Evolutionary conservation across 2,888 invertebrate genomes (phyloP).

Genomic region (Girardia tigrina): DNA sequence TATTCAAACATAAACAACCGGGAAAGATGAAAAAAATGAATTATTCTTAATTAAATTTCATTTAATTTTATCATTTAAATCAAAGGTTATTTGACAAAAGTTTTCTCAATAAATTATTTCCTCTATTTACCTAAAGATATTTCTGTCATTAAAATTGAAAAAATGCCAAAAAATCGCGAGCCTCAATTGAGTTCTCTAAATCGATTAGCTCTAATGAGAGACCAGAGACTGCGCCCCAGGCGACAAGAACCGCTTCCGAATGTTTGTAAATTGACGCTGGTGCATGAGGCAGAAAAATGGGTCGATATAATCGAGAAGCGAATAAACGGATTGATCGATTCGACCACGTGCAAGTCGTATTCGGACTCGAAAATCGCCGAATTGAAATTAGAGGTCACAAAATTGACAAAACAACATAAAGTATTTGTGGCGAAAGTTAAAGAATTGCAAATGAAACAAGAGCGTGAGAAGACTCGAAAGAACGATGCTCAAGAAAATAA

Average conservation of each 20-base stretch:
- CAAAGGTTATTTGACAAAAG: too few relatives aligned
- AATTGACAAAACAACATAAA: neutral
- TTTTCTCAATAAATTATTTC: too few relatives aligned
- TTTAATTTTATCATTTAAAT: too few relatives aligned
- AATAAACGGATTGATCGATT: neutral
- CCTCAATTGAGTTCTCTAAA: neutral
- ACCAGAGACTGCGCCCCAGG: neutral
- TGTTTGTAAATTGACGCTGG: neutral
- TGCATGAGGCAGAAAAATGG: neutral
- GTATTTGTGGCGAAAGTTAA: neutral
- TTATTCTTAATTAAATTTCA: too few relatives aligned
- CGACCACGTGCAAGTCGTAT: neutral
- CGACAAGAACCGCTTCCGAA: neutral
- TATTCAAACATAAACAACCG: too few relatives aligned
- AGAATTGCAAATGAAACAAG: neutral
- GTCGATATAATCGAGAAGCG: neutral
- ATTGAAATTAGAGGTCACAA: neutral
- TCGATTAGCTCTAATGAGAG: neutral
- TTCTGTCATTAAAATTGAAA: too few relatives aligned
- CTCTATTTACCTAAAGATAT: too few relatives aligned
- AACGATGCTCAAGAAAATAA: neutral
- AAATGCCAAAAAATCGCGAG: constrained; percentile 12
- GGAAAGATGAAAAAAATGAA: too few relatives aligned
- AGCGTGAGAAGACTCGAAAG: neutral
- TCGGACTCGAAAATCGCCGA: neutral